phyloP scores from a whole-genome alignment of 2,888 invertebrate genomes.

The Cartodere bifasciata region DNA sequence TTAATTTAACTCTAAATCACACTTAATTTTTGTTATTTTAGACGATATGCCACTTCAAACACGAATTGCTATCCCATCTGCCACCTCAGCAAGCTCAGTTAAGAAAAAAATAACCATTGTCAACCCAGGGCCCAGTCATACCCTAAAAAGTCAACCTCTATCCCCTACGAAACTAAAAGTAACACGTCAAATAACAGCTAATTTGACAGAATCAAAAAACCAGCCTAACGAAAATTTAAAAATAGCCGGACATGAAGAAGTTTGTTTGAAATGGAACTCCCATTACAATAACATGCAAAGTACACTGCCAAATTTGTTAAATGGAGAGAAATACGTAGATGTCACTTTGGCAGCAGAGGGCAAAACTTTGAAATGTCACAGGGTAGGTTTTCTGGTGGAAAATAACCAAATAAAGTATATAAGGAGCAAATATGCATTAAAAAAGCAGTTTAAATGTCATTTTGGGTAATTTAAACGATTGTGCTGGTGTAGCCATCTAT shows the following conservation, averaged over 20 bases:
- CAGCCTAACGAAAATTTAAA: conserved; percentile 9
- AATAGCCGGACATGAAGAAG: conserved; percentile 26
- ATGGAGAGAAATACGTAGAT: conserved; percentile 41
- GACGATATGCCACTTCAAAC: conserved; percentile 28
- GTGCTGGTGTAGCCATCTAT: no score
- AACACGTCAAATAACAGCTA: conserved; percentile 20
- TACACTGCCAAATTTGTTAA: conserved; percentile 38
- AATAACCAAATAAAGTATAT: no score
- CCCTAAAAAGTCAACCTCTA: conserved; percentile 25
- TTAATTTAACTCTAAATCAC: no score
- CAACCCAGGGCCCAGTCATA: conserved; percentile 1
- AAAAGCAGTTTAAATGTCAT: no score
- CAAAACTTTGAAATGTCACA: conserved; percentile 40
- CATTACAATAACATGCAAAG: conserved; percentile 42
- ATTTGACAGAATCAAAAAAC: conserved; percentile 8
- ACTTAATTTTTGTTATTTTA: no score
- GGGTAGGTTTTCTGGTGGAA: conserved; percentile 32
- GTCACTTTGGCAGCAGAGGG: conserved; percentile 43
- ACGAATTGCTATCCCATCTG: conserved; percentile 15
- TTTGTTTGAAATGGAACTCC: conserved; percentile 43
- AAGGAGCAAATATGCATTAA: no score
- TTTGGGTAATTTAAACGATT: no score
- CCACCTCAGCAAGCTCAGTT: conserved; percentile 3
- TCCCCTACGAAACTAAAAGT: conserved; percentile 31
- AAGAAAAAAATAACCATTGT: not conserved